Evolutionary conservation across 1,140 invertebrate species (phyloP), one percentile per base, ranked within the genome.

Genomic region (Anoplophora glabripennis): DNA sequence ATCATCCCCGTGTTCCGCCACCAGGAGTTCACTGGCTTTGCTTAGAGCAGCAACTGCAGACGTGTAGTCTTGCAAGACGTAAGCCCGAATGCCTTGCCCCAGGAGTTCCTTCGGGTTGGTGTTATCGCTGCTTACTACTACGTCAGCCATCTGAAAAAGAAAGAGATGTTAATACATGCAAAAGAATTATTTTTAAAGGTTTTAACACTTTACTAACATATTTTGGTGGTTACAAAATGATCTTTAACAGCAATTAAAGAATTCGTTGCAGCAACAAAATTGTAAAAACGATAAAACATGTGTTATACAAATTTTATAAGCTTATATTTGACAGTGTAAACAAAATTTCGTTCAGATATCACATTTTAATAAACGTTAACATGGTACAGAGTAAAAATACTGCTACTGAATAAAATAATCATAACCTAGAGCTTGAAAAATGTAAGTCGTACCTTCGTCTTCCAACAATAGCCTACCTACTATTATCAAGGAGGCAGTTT

Each of bases 31-130:
- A 70, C 89, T 92, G 0, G 90, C 89, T 69, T 87, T 83, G 15
- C 88, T 85, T 3, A 95, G 78, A 7, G 85, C 80, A n/a, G 83
- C 79, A 0, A 89, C 88, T n/a, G 93, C 92, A 17, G 80, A 80
- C 36, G 76, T 79, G 66, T 89, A 90, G 75, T 95, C 90, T 57
- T 85, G 83, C n/a, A 93, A 86, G 3, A 92, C 76, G 28, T 92
- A 81, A 72, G 92, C 86, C 7, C 91, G 79, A 62, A 89, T 86
- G 1, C 90, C 91, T 56, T 86, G 81, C 11, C 84, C 83, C 28
- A 92, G 70, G 15, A 86, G 75, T 58, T 84, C 81, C 1, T 75
- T 67, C 2, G 82, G 72, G 44, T 79, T 78, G 56, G 75, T 74
- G 45, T 77, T 79, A 55, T 80, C 78, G 48, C 75, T 60, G 45